These are phyloP conservation scores for Paramormyrops hopkinsi DNA, from an alignment of 2,797 vertebrate species.

Conservation along the genomic window DNA sequence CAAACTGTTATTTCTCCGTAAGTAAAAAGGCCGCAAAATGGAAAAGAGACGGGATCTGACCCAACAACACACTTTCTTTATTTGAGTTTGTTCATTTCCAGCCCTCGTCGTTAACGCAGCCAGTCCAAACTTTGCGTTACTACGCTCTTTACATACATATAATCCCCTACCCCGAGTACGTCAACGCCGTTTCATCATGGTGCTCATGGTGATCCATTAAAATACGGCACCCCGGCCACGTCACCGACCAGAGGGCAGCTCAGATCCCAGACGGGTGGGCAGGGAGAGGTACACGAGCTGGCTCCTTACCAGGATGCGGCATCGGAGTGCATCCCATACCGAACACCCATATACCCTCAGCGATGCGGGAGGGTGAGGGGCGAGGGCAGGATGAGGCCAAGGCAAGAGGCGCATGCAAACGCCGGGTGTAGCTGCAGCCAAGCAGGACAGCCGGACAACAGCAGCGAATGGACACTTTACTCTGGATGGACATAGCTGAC, in stretches of 20 bases:
- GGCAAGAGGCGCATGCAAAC: background rate
- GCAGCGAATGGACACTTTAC: background rate
- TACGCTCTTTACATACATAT: background rate
- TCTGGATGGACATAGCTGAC: background rate
- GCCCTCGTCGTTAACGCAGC: background rate
- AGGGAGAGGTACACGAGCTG: background rate
- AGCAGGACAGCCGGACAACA: background rate
- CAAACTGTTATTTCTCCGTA: background rate
- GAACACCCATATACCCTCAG: background rate
- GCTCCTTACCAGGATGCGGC: too few relatives aligned
- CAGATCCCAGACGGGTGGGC: background rate
- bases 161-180: background rate
- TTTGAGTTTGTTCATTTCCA: background rate
- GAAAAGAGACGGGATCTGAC: background rate
- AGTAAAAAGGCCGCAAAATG: background rate
- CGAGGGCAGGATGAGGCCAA: background rate
- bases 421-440: background rate
- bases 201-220: background rate
- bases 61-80: background rate
- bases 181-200: background rate
- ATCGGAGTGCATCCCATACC: background rate
- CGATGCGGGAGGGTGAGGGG: background rate
- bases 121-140: background rate
- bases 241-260: background rate
- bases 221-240: background rate